Percentiles rank a stretch among this genome's conserved stretches.
Conservation (phyloP, 64 coral and sea anemone species). For the Platygyra sinensis region DNA sequence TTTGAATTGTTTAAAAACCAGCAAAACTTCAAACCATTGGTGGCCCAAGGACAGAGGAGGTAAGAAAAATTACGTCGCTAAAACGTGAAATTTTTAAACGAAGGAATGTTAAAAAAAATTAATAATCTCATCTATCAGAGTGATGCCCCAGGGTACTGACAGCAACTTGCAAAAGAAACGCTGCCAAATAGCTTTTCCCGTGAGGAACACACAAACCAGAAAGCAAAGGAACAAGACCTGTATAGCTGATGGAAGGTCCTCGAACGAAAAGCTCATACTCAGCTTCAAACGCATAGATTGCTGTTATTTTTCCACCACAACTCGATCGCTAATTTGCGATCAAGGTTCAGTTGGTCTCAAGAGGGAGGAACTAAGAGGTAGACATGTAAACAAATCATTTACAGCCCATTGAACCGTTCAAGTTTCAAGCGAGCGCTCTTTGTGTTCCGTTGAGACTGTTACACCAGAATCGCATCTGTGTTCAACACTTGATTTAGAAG, state of each 20-base stretch:
- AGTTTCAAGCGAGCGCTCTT: constrained; percentile 35
- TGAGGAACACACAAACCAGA: constrained; percentile 25
- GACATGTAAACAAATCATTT: constrained; percentile 26
- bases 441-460: not conserved
- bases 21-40: not conserved
- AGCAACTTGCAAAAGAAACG: constrained; percentile 38
- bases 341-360: constrained; percentile 46
- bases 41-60: not conserved
- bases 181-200: constrained; percentile 37
- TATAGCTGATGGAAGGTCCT: not conserved
- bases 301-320: not conserved
- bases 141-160: constrained; percentile 48
- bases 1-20: not conserved
- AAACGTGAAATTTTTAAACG: not conserved
- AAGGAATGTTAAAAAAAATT: not conserved
- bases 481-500: not conserved
- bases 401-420: constrained; percentile 22
- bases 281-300: not conserved
- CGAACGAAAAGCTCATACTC: not conserved
- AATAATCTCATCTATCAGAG: constrained; percentile 30
- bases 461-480: not conserved
- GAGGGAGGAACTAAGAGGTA: not conserved
- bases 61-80: not conserved
- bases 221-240: constrained; percentile 9
- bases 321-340: not conserved